Base-by-base conservation (phyloP, 1,140 invertebrate genomes). In the Ceratina australensis region DNA sequence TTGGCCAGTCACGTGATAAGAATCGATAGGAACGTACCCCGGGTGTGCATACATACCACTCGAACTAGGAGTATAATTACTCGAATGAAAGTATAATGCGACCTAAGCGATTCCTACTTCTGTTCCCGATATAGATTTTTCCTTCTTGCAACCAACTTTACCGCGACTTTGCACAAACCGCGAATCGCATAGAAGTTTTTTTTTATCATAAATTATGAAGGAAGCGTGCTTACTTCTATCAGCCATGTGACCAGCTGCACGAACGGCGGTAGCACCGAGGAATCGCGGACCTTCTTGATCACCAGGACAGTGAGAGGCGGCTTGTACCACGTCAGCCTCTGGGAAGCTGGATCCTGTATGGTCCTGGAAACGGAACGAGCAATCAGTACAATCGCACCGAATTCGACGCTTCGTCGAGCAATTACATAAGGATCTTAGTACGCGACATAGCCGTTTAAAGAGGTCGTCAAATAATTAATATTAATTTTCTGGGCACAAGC, bases 241-340 rank as follows among this genome's bases (percentile, higher is more conserved):
- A 99, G 94, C 98, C 98, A 99, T 87, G 95, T 95, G 13, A 99
- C 96, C n/a, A 99, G 94, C 85, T 98, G 96, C 42, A 98, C 96
- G 91, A 99, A 99, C 0, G 98, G 97, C 63, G 95, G 94, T 54
- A 98, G 92, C 18, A 99, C 97, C 22, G 95, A 95, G 0, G 95
- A 95, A 93, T 99, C 98, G 89, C 97, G 95, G 42, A 98, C 96
- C 90, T 99, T 99, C 91, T 99, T 99, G 89, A 99, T 98, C 54
- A 99, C 97, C 72, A 99, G 94, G 74, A 99, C 98, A 3, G 97
- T 97, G 26, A 98, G 93, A 1, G 98, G 98, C 49, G 97, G 96
- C 91, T 98, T 99, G 94, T 98, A 97, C 98, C 98, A 99, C 16
- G 97, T 98, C 83, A 99, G 92, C 84, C 98, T 94, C 93, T 99